Evolutionary conservation across 1,140 invertebrate species (phyloP).

Genomic region (Ips typographus): DNA sequence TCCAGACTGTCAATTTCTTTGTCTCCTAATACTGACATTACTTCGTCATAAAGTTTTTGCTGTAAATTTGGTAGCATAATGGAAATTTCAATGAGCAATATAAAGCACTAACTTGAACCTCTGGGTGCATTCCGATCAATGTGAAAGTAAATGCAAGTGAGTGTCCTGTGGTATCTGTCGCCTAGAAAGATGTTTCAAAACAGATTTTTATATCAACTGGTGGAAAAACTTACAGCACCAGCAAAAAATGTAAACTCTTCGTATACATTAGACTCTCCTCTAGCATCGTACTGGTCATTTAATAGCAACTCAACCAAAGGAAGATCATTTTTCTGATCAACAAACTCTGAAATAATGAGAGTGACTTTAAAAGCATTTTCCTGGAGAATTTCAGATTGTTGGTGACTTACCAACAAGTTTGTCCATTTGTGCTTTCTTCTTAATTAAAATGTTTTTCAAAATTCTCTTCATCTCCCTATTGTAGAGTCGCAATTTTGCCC

Average conservation of each 20-base stretch:
- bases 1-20: neutral
- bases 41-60: slow-evolving; percentile 17
- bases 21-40: slow-evolving; percentile 1
- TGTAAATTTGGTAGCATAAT: neutral
- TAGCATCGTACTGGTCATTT: neutral
- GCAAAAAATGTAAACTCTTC: slow-evolving; percentile 3
- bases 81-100: neutral
- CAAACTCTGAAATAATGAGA: slow-evolving; percentile 3
- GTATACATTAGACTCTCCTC: neutral
- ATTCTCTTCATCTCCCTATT: neutral
- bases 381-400: neutral
- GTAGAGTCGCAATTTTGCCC: neutral
- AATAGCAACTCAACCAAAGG: neutral
- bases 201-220: neutral
- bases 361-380: neutral
- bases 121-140: slow-evolving; percentile 10
- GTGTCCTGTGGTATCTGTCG: slow-evolving; percentile 19
- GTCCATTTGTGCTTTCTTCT: neutral
- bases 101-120: neutral
- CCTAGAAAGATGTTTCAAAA: slow-evolving; percentile 9
- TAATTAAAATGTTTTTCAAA: neutral
- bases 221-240: neutral
- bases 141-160: slow-evolving; percentile 9
- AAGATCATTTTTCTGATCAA: neutral
- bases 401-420: neutral